Evolutionary conservation across 2,797 vertebrate genomes (phyloP).

Genomic region (Discoglossus pictus): DNA sequence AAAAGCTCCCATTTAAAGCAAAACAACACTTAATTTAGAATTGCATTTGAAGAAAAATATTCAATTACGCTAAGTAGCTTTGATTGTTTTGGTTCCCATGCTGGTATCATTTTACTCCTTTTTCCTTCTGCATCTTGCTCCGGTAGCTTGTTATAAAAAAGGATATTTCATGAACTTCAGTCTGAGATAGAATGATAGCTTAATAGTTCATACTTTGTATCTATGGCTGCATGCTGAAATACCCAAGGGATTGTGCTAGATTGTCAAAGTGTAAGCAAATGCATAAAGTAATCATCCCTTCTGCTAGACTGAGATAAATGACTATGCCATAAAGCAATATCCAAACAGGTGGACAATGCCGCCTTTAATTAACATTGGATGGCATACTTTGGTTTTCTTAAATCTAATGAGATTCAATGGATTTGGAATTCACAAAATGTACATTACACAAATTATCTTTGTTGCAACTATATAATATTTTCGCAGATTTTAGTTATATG

Average conservation of each 20-base stretch:
- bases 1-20: constrained; percentile 54
- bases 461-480: too few relatives aligned
- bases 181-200: constrained; percentile 18
- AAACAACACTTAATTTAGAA: constrained; percentile 45
- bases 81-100: constrained; percentile 32
- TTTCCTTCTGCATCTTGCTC: not conserved
- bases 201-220: constrained; percentile 32
- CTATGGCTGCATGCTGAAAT: constrained; percentile 23
- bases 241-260: constrained; percentile 36
- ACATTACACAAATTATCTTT: too few relatives aligned
- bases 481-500: too few relatives aligned
- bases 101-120: constrained; percentile 8
- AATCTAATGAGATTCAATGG: too few relatives aligned
- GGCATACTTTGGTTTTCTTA: not conserved
- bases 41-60: constrained; percentile 39
- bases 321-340: constrained; percentile 18
- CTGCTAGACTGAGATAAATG: constrained; percentile 40
- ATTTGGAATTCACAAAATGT: too few relatives aligned
- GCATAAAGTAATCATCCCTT: constrained; percentile 43
- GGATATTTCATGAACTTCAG: constrained; percentile 12
- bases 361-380: constrained; percentile 23
- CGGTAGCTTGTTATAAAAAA: not conserved
- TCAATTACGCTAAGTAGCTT: constrained; percentile 17
- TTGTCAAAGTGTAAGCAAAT: constrained; percentile 36
- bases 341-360: constrained; percentile 23